Evolutionary conservation across 2,113 vertebrate species (phyloP).

Genomic region (Steatornis caripensis): DNA sequence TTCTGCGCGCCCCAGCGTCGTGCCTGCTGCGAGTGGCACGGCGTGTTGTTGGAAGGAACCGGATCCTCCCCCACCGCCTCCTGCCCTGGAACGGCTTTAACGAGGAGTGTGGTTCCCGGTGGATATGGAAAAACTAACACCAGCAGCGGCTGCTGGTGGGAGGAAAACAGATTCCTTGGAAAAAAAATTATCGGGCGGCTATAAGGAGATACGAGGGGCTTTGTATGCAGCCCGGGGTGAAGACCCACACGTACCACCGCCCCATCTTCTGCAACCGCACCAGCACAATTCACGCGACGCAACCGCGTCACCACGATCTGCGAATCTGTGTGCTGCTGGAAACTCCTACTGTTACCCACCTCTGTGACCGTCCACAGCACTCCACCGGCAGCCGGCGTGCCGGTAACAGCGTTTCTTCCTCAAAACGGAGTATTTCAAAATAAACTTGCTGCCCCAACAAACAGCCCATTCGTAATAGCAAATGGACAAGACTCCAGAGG

Average conservation of each 20-base stretch:
- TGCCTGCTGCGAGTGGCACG: not conserved
- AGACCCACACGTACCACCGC: not conserved
- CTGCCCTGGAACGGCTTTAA: not conserved
- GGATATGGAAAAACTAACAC: conserved; percentile 49
- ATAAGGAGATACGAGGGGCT: not conserved
- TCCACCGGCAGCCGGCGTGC: not conserved
- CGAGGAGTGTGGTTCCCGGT: not conserved
- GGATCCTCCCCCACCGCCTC: conserved; percentile 8
- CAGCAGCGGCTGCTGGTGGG: not conserved
- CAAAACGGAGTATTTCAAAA: not conserved
- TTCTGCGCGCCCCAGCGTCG: not conserved
- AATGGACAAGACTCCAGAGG: not conserved
- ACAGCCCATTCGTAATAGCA: too few relatives aligned
- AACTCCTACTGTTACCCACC: not conserved
- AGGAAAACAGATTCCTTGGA: not conserved
- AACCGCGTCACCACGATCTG: fast-evolving
- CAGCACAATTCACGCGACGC: fast-evolving
- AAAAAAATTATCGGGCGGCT: not conserved
- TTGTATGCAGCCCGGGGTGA: not conserved
- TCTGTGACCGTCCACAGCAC: not conserved
- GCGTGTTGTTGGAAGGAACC: not conserved
- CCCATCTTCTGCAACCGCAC: not conserved
- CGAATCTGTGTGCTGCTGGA: not conserved
- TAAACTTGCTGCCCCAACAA: not conserved
- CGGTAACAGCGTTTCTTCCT: not conserved